Base-by-base conservation (phyloP, 2,797 vertebrate species). In the Arremon aurantiirostris region DNA sequence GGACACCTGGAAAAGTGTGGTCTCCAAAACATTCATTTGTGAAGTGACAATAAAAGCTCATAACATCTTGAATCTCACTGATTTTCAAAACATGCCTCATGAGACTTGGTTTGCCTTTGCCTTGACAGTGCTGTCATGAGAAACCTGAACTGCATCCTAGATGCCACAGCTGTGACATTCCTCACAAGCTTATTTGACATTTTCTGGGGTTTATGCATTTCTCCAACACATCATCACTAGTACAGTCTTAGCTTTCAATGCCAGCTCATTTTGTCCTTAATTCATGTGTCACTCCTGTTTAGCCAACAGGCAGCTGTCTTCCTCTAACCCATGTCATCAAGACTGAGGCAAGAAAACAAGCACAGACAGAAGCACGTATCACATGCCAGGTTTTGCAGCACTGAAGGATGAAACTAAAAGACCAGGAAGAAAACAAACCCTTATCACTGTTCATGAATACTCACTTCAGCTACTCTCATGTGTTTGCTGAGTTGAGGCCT, bases 1-100 rank as follows among this genome's bases (percentile, higher is more conserved):
- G 23, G n/a, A 46, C 2, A 39, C 3, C 14, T 52, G n/a, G n/a
- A 32, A 52, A 59, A 81, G 12, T 0, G 2, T 15, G 17, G 6
- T 37, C 35, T 49, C 17, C 50, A 69, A 72, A 87, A 57, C 0
- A 1, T 1, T 30, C 2, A 61, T 24, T 55, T 32, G 47, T 9
- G 3, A 72, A 79, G 35, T 7, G 14, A 73, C 39, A 80, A 65
- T 11, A 26, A 21, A 52, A 78, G 37, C 14, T 59, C 18, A 30
- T 2, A 57, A 6, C 5, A 37, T 7, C 13, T 75, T 76, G 78
- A 64, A 30, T 8, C 13, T 41, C 52, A 35, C 8, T 60, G 39
- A 64, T 71, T 77, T 78, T 44, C 57, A 73, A 65, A 85, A 66
- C 8, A 23, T 12, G 47, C 1, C 28, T 68, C 14, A 3, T 13